phyloP scores from a whole-genome alignment of 2,888 invertebrate genomes.

The Endotricha flammealis region DNA sequence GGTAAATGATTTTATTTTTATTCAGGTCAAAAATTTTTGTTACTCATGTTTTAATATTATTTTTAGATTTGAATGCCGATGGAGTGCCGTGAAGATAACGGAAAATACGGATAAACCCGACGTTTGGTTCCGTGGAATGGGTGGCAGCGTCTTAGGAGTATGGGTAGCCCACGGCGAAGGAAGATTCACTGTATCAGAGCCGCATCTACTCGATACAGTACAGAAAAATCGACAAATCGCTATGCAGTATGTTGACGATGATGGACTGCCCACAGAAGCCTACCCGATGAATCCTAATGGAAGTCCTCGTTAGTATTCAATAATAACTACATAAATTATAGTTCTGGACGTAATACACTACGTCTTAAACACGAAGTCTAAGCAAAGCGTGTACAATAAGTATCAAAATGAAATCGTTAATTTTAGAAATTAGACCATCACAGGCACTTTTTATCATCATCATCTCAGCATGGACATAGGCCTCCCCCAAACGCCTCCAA shows the following conservation, averaged over 20 bases:
- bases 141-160: slow-evolving; percentile 91
- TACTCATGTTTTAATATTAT: too few relatives aligned
- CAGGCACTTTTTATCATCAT: too few relatives aligned
- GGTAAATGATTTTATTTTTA: not conserved
- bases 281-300: slow-evolving; percentile 99
- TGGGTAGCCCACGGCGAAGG: slow-evolving; percentile 99
- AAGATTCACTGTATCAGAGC: slow-evolving; percentile 80
- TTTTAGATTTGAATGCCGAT: slow-evolving; percentile 82
- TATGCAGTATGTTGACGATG: slow-evolving; percentile 90
- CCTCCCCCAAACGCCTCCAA: too few relatives aligned
- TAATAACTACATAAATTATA: too few relatives aligned
- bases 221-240: slow-evolving; percentile 82
- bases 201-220: slow-evolving; percentile 64
- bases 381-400: too few relatives aligned
- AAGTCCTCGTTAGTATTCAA: slow-evolving; percentile 78
- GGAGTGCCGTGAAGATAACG: slow-evolving; percentile 86
- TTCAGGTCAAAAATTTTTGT: too few relatives aligned
- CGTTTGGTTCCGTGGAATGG: slow-evolving; percentile 95
- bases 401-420: too few relatives aligned
- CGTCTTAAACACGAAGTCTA: too few relatives aligned
- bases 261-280: slow-evolving; percentile 82
- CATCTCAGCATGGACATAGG: too few relatives aligned
- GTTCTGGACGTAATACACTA: too few relatives aligned
- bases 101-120: slow-evolving; percentile 76
- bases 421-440: too few relatives aligned